Evolutionary conservation across 2,797 vertebrate species (phyloP), one percentile per base, ranked within the genome.

Genomic region (Ctenochaetus hawaiiensis): DNA sequence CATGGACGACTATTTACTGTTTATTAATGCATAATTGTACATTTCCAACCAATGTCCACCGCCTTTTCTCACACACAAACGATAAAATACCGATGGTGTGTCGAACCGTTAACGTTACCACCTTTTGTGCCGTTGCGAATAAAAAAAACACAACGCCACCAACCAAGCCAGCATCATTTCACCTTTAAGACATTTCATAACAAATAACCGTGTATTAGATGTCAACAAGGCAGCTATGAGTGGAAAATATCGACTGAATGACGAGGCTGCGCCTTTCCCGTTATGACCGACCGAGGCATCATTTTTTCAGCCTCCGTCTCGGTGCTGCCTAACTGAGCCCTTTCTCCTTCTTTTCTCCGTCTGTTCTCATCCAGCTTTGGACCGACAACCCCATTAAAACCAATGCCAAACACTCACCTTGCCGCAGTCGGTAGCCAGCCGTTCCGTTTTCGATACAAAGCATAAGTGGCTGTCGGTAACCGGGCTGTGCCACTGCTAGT

Each of bases 101-200:
- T 17, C 43, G 1, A 43, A 26, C 67, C 37, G 64, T 67, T 73
- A 60, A 30, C 64, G 67, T 67, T 73, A 60, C 37, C 64, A 5
- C 4, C 44, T 79, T 89, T 89, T 89, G 85, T 90, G 68, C 17
- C 76, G 54, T 49, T 59, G 82, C 75, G 56, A 76, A 6, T 17
- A 5, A 63, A 59, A 61, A 30, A 26, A 8, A 44, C 8, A 56
- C 0, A 69, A 67, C 76, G 47, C 14, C 64, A 56, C 41, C 1
- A 60, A 20, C 22, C 41, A 14, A 45, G 23, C 18, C 4, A 2
- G 5, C 73, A n/a, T 5, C 18, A 20, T 3, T 3, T 41, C 14
- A 5, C 44, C 1, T 20, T 20, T 16, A 30, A 18, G 41, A 1
- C n/a, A 1, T 20, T 14, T 8, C 6, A n/a, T 6, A 4, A 41